A percentile compares a stretch with the other conserved stretches of the same genome.
phyloP scores from a whole-genome alignment of 2,113 vertebrate genomes.

The Sturnus vulgaris region DNA sequence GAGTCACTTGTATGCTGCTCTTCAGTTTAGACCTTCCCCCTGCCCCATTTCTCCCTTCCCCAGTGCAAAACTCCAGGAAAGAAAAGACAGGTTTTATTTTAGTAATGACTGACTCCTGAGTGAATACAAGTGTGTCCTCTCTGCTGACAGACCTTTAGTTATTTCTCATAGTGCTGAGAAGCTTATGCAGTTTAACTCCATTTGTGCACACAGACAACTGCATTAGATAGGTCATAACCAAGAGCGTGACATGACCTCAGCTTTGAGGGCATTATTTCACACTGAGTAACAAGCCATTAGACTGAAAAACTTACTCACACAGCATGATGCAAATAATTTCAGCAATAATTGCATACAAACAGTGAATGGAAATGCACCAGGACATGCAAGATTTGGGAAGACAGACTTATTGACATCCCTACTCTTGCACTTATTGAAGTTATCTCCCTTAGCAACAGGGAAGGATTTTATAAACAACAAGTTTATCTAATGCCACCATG shows the following conservation, averaged over 20 bases:
- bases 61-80: not conserved
- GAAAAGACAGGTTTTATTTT: not conserved
- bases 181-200: not conserved
- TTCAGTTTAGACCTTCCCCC: not conserved
- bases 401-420: not conserved
- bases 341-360: not conserved
- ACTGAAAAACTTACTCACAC: not conserved
- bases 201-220: not conserved
- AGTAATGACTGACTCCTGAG: not conserved
- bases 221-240: not conserved
- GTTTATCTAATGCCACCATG: not conserved
- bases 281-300: conserved; percentile 5
- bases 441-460: not conserved
- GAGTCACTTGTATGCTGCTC: not conserved
- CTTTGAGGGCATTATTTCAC: conserved; percentile 15
- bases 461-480: not conserved
- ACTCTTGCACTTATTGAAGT: not conserved
- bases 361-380: not conserved
- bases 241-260: not conserved
- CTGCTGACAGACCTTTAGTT: not conserved
- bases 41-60: not conserved
- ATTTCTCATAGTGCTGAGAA: not conserved
- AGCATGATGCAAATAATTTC: not conserved
- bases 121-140: not conserved
- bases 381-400: not conserved